A percentile compares a stretch with the other conserved stretches of the same genome.
phyloP scores from a whole-genome alignment of 2,113 vertebrate genomes.

The Elephas maximus region DNA sequence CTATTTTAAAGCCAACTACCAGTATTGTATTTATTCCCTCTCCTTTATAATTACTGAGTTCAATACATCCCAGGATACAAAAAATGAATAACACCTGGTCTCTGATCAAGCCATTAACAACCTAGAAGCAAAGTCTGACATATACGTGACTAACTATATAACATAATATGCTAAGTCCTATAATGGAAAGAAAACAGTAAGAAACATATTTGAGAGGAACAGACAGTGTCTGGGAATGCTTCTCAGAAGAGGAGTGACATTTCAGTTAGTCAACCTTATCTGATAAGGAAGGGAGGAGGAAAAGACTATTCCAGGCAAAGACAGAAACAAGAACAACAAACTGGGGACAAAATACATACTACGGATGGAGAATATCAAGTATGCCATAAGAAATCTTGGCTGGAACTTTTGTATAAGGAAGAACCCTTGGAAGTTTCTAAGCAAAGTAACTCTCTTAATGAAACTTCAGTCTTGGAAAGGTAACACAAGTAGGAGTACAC shows the following conservation, averaged over 20 bases:
- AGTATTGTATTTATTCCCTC: neutral
- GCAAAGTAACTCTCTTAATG: constrained; percentile 29
- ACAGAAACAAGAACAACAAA: neutral
- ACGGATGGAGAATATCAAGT: neutral
- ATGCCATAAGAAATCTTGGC: constrained; percentile 46
- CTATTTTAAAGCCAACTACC: constrained; percentile 13
- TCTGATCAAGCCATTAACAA: constrained; percentile 29
- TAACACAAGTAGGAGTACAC: constrained; percentile 47
- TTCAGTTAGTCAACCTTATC: constrained; percentile 35
- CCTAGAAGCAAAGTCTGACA: constrained; percentile 39
- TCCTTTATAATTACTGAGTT: constrained; percentile 4
- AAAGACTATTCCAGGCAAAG: neutral
- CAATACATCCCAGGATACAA: neutral
- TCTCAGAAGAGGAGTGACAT: neutral
- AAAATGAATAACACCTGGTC: neutral
- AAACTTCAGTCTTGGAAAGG: constrained; percentile 49
- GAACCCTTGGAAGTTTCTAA: constrained; percentile 40
- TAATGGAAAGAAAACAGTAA: constrained; percentile 31
- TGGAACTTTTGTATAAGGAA: constrained; percentile 36
- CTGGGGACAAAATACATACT: neutral
- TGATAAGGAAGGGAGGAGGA: constrained; percentile 7
- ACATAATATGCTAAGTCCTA: neutral
- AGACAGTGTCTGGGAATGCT: neutral
- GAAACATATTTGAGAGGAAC: neutral
- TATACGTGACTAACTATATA: neutral